Conservation (phyloP, 2,113 vertebrate species). For the Tupaia tana region DNA sequence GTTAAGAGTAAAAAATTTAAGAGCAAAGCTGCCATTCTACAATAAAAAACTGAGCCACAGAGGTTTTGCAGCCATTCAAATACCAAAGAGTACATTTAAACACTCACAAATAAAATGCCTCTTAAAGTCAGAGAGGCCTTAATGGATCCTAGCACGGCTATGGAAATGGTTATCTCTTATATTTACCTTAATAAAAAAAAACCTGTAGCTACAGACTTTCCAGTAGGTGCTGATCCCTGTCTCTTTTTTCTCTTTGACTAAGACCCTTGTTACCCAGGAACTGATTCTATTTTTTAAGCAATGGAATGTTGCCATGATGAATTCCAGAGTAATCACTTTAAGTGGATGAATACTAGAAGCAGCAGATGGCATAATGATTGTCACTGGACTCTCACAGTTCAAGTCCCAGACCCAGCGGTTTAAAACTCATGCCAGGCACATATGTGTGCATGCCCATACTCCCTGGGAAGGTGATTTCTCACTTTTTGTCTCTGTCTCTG, state of each 20-base stretch:
- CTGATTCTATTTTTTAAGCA: slow-evolving; percentile 34
- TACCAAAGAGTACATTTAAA: slow-evolving; percentile 32
- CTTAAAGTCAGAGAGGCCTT: slow-evolving; percentile 40
- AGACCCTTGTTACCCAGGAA: neutral
- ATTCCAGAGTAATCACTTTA: slow-evolving; percentile 31
- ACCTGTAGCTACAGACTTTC: neutral
- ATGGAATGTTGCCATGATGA: slow-evolving; percentile 3
- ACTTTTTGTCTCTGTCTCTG: too few relatives aligned
- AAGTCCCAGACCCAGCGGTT: too few relatives aligned
- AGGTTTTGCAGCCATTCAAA: slow-evolving; percentile 28
- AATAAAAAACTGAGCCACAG: neutral
- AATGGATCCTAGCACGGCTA: neutral
- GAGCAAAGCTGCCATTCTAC: slow-evolving; percentile 1
- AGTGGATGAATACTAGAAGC: neutral
- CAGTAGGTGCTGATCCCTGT: neutral
- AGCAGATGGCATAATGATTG: too few relatives aligned
- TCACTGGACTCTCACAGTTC: too few relatives aligned
- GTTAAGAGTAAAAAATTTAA: slow-evolving; percentile 40
- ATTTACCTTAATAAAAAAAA: slow-evolving; percentile 11
- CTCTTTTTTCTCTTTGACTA: neutral
- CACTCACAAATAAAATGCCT: neutral
- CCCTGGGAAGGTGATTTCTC: too few relatives aligned
- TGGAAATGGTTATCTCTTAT: neutral
- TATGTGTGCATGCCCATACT: too few relatives aligned
- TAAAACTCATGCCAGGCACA: too few relatives aligned